phyloP scores from a whole-genome alignment of 1,140 invertebrate genomes.

The Drosophila funebris region DNA sequence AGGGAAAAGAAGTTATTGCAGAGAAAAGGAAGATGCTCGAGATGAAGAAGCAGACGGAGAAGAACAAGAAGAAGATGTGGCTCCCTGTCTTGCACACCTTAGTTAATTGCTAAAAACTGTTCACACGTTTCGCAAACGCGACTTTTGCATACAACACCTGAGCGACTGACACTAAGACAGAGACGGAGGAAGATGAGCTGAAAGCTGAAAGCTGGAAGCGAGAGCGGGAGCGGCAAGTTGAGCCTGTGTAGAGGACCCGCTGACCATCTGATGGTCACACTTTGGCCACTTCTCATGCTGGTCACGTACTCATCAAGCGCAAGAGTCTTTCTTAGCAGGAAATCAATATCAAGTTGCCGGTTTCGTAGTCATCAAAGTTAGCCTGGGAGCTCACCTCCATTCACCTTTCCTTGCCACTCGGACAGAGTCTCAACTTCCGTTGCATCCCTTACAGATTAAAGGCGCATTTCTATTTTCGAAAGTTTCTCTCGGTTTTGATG shows the following conservation, averaged over 20 bases:
- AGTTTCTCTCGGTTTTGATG: slow-evolving; percentile 36
- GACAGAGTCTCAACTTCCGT: slow-evolving; percentile 9
- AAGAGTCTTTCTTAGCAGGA: slow-evolving; percentile 44
- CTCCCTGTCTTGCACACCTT: slow-evolving; percentile 39
- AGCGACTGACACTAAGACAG: not conserved
- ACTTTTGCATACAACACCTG: slow-evolving; percentile 69
- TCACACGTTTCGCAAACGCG: slow-evolving; percentile 73
- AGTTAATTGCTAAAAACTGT: slow-evolving; percentile 82
- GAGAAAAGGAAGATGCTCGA: slow-evolving; percentile 3
- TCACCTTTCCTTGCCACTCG: not conserved
- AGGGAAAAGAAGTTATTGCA: not conserved
- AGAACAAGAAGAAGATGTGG: too few relatives aligned
- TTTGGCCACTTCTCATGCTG: slow-evolving; percentile 22
- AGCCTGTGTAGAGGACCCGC: slow-evolving; percentile 1
- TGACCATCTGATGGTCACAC: slow-evolving; percentile 35
- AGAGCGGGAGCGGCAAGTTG: not conserved
- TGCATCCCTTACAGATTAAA: slow-evolving; percentile 32
- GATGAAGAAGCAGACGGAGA: too few relatives aligned
- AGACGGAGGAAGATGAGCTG: too few relatives aligned
- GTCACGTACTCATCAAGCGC: slow-evolving; percentile 62
- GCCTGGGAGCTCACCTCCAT: not conserved
- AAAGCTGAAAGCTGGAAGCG: not conserved
- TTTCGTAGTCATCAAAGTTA: too few relatives aligned
- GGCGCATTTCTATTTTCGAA: slow-evolving; percentile 31
- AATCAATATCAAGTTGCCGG: slow-evolving; percentile 71